Percentiles rank a stretch among this genome's conserved stretches.
Conservation (phyloP, 1,140 invertebrate genomes). For the Drosophila nasuta region DNA sequence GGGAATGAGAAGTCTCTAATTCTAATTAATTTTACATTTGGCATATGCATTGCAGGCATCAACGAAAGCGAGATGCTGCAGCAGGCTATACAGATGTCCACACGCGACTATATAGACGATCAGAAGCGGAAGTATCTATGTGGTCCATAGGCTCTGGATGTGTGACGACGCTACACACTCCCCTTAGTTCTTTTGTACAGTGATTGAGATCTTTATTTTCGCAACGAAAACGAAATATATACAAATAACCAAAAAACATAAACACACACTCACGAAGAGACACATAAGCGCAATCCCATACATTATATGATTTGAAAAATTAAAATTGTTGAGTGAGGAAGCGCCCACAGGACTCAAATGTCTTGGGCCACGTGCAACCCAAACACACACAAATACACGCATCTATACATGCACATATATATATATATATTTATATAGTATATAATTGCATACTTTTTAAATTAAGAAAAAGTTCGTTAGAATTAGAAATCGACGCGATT, state of each 20-base stretch:
- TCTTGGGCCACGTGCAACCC: neutral
- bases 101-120: conserved; percentile 81
- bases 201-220: conserved; percentile 66
- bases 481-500: conserved; percentile 30
- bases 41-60: conserved; percentile 50
- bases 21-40: neutral
- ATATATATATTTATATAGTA: conserved; percentile 31
- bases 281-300: conserved; percentile 36
- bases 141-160: conserved; percentile 57
- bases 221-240: conserved; percentile 63
- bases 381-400: conserved; percentile 15
- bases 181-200: conserved; percentile 62
- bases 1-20: no score
- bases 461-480: conserved; percentile 33
- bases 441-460: conserved; percentile 24
- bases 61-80: conserved; percentile 83
- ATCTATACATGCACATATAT: conserved; percentile 9
- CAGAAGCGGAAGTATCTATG: conserved; percentile 79
- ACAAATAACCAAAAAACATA: conserved; percentile 46
- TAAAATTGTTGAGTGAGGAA: conserved; percentile 46
- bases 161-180: neutral
- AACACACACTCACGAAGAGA: conserved; percentile 12
- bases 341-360: conserved; percentile 26
- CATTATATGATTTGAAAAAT: conserved; percentile 44
- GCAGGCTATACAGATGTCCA: conserved; percentile 83